phyloP scores from a whole-genome alignment of 2,888 invertebrate species.

The Parnassius orleans region DNA sequence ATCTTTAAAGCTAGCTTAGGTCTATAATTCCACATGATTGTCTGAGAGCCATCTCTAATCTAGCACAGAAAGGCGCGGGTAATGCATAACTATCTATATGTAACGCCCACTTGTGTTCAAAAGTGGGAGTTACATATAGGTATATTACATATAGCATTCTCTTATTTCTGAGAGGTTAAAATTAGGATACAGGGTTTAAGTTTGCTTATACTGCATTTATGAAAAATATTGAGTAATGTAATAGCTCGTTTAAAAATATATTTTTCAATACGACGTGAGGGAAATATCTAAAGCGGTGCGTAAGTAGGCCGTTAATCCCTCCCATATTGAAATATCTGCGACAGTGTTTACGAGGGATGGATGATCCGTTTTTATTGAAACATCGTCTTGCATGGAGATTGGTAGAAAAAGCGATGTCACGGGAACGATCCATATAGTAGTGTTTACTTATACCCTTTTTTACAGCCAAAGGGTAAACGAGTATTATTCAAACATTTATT shows the following conservation, averaged over 20 bases:
- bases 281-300: slow-evolving; percentile 26
- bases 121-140: too few relatives aligned
- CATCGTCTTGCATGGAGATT: slow-evolving; percentile 39
- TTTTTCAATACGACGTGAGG: slow-evolving; percentile 24
- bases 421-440: slow-evolving; percentile 32
- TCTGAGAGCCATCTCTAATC: too few relatives aligned
- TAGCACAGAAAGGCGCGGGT: too few relatives aligned
- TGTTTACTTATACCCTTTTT: slow-evolving; percentile 25
- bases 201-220: not conserved
- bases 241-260: slow-evolving; percentile 18
- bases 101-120: too few relatives aligned
- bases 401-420: slow-evolving; percentile 58
- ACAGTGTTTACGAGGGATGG: slow-evolving; percentile 27
- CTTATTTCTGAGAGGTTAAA: too few relatives aligned
- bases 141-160: too few relatives aligned
- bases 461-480: slow-evolving; percentile 11
- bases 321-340: slow-evolving; percentile 27
- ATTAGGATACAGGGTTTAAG: too few relatives aligned
- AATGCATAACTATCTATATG: too few relatives aligned
- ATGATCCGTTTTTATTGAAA: slow-evolving; percentile 27
- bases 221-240: slow-evolving; percentile 23
- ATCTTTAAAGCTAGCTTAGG: too few relatives aligned
- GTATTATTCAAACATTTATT: slow-evolving; percentile 2
- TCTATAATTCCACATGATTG: too few relatives aligned
- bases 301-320: slow-evolving; percentile 24